Conservation (phyloP, 2,888 invertebrate species). For the Papilio protenor region DNA sequence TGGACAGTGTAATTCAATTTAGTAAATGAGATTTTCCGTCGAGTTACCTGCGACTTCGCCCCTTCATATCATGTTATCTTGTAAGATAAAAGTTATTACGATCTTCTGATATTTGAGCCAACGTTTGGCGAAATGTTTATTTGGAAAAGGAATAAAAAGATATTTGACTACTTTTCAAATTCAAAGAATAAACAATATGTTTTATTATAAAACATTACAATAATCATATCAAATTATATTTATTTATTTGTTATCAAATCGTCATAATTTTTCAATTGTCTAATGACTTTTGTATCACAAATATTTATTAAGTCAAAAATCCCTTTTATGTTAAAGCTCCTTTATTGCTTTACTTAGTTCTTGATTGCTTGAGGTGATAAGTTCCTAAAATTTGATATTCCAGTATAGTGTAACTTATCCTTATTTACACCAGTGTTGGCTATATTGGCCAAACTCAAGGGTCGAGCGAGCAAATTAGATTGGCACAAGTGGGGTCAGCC, state of each 20-base stretch:
- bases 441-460: slow-evolving; percentile 55
- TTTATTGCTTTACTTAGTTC: background rate
- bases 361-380: background rate
- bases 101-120: slow-evolving; percentile 58
- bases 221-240: no score
- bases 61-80: slow-evolving; percentile 59
- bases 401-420: slow-evolving; percentile 3
- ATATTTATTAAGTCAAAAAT: no score
- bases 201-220: no score
- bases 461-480: slow-evolving; percentile 71
- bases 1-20: slow-evolving; percentile 82
- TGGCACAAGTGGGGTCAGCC: slow-evolving; percentile 78
- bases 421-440: slow-evolving; percentile 45
- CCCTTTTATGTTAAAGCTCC: background rate
- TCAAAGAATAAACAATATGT: no score
- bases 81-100: slow-evolving; percentile 55
- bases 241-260: no score
- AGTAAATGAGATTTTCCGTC: slow-evolving; percentile 79
- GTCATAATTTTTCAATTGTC: no score
- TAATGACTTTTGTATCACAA: no score
- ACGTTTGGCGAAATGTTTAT: slow-evolving; percentile 49
- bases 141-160: background rate
- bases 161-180: background rate
- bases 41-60: slow-evolving; percentile 78
- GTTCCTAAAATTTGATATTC: slow-evolving; percentile 1